phyloP scores from a whole-genome alignment of 2,113 vertebrate genomes.

The Serilophus lunatus region DNA sequence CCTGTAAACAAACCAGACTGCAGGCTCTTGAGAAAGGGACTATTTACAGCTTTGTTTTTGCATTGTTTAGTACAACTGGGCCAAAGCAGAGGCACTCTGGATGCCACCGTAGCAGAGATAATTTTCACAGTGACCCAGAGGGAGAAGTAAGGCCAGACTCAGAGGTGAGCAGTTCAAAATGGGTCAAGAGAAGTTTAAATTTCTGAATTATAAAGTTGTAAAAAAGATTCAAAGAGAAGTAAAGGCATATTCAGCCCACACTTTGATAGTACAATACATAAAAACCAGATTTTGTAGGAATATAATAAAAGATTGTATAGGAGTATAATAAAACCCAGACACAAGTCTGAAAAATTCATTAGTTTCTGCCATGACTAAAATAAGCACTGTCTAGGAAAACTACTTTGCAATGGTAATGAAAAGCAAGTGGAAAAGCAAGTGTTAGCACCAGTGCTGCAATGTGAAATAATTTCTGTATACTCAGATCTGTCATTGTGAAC shows the following conservation, averaged over 20 bases:
- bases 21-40: background rate
- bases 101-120: background rate
- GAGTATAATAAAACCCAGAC: conserved; percentile 55
- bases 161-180: background rate
- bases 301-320: conserved; percentile 65
- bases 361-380: conserved; percentile 45
- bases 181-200: conserved; percentile 32
- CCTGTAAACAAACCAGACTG: background rate
- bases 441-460: conserved; percentile 39
- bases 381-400: conserved; percentile 58
- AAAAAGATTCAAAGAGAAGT: conserved; percentile 54
- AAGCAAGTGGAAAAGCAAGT: conserved; percentile 47
- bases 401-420: conserved; percentile 55
- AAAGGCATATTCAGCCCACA: background rate
- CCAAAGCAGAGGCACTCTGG: background rate
- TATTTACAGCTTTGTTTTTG: conserved; percentile 13
- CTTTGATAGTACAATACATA: conserved; percentile 30
- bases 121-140: background rate
- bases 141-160: background rate
- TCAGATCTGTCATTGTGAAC: conserved; percentile 30
- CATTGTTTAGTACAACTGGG: background rate
- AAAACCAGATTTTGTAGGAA: conserved; percentile 41
- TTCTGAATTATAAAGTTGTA: conserved; percentile 58
- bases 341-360: conserved; percentile 62
- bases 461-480: conserved; percentile 41